Percentiles rank a stretch among this genome's conserved stretches.
Evolutionary conservation across 2,888 invertebrate species (phyloP).

Genomic region (Parnassius apollo): DNA sequence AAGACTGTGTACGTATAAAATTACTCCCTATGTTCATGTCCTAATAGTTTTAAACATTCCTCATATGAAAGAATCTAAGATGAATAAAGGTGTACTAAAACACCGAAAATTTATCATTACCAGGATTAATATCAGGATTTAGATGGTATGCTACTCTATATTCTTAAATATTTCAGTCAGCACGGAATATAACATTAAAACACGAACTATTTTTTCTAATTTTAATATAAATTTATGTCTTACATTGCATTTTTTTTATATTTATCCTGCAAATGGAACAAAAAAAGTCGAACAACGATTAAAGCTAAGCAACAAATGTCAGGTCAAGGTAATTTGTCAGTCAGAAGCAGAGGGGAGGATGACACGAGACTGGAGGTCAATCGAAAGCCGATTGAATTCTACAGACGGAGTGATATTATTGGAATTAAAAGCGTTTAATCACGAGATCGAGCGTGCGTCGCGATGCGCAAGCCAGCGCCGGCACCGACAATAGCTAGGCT

Average conservation of each 20-base stretch:
- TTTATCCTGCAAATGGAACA: too few relatives aligned
- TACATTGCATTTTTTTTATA: too few relatives aligned
- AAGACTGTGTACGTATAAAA: slow-evolving; percentile 7
- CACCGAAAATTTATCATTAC: too few relatives aligned
- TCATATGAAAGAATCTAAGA: slow-evolving; percentile 5
- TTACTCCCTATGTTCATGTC: slow-evolving; percentile 2
- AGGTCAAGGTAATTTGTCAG: slow-evolving; percentile 40
- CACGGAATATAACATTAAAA: too few relatives aligned
- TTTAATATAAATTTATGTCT: too few relatives aligned
- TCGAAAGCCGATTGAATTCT: slow-evolving; percentile 65
- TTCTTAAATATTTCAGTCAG: too few relatives aligned
- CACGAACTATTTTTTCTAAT: too few relatives aligned
- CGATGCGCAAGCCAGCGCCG: slow-evolving; percentile 52
- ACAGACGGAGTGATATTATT: slow-evolving; percentile 72
- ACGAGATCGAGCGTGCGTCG: slow-evolving; percentile 66
- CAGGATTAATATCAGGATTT: too few relatives aligned
- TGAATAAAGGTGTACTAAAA: background rate
- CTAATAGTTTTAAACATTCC: slow-evolving; percentile 8
- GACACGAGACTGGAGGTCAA: slow-evolving; percentile 53
- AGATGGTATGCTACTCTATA: too few relatives aligned
- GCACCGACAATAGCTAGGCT: slow-evolving; percentile 70
- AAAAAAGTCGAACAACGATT: background rate
- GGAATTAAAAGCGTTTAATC: slow-evolving; percentile 79
- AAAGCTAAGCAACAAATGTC: slow-evolving; percentile 35
- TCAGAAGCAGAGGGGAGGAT: slow-evolving; percentile 38